Evolutionary conservation across 1,140 invertebrate genomes (phyloP).

Genomic region (Lepidostoma basale): DNA sequence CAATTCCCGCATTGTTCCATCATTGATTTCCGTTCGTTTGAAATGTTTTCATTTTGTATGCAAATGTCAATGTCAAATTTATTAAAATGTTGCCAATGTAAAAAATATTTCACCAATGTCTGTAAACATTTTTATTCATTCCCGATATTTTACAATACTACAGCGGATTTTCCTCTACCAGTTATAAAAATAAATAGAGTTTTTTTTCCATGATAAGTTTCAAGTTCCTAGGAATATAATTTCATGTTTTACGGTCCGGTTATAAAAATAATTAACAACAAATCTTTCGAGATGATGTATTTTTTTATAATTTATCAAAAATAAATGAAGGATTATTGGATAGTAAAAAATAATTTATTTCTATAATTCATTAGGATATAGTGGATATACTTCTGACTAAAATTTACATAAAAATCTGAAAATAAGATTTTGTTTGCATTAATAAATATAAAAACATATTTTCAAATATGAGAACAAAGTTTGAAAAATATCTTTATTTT

Average conservation of each 20-base stretch:
- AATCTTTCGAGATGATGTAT: no score
- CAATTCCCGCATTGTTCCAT: slow-evolving; percentile 1
- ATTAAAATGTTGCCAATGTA: background rate
- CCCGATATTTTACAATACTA: no score
- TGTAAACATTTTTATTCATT: no score
- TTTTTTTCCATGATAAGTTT: no score
- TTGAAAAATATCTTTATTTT: background rate
- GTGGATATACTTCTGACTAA: background rate
- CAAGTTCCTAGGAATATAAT: no score
- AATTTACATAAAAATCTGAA: background rate
- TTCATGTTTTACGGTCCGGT: no score
- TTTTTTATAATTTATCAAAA: no score
- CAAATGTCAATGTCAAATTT: slow-evolving; percentile 18
- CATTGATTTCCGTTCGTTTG: slow-evolving; percentile 21
- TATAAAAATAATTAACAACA: no score
- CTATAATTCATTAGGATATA: background rate
- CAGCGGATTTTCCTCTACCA: no score
- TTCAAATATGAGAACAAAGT: background rate
- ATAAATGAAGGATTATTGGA: no score
- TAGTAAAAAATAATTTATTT: no score
- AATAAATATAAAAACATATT: background rate
- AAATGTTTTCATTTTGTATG: slow-evolving; percentile 23
- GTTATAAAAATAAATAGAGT: no score
- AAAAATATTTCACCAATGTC: background rate
- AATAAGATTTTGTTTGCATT: background rate